Percentiles rank a stretch among this genome's conserved stretches.
Evolutionary conservation across 1,140 invertebrate genomes (phyloP).

Genomic region (Portunus trituberculatus): DNA sequence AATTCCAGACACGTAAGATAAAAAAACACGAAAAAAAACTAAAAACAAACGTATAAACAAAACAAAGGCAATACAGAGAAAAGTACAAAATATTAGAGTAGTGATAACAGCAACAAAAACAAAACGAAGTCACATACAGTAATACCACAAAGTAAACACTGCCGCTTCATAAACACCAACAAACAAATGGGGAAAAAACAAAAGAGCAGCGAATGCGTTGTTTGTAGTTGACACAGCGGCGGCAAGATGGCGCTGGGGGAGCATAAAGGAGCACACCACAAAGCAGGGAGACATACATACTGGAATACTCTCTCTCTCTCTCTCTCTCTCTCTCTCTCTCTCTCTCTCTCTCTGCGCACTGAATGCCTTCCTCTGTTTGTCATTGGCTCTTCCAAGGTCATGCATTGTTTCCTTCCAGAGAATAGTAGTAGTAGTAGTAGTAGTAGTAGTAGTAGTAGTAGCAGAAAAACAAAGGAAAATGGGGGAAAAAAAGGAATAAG

Average conservation of each 20-base stretch:
- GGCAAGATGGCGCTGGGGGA: not conserved
- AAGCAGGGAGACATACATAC: not conserved
- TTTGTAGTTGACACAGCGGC: too few relatives aligned
- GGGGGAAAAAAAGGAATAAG: not conserved
- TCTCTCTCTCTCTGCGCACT: not conserved
- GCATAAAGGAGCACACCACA: not conserved
- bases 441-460: not conserved
- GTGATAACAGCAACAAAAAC: too few relatives aligned
- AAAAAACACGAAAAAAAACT: too few relatives aligned
- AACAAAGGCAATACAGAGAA: too few relatives aligned
- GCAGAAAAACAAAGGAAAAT: not conserved
- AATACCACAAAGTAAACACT: too few relatives aligned
- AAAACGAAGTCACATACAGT: too few relatives aligned
- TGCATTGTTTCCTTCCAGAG: not conserved
- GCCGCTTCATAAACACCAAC: too few relatives aligned
- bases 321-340: not conserved
- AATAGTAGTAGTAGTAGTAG: not conserved
- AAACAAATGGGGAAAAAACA: too few relatives aligned
- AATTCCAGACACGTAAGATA: too few relatives aligned
- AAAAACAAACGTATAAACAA: too few relatives aligned
- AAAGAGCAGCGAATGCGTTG: too few relatives aligned
- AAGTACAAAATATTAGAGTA: too few relatives aligned
- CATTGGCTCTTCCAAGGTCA: not conserved
- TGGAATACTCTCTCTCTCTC: conserved; percentile 22
- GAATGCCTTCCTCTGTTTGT: not conserved